A percentile compares a stretch with the other conserved stretches of the same genome.
These are phyloP conservation scores for Rhinophrynus dorsalis DNA, from an alignment of 2,797 vertebrate genomes.

Conservation along the genomic window DNA sequence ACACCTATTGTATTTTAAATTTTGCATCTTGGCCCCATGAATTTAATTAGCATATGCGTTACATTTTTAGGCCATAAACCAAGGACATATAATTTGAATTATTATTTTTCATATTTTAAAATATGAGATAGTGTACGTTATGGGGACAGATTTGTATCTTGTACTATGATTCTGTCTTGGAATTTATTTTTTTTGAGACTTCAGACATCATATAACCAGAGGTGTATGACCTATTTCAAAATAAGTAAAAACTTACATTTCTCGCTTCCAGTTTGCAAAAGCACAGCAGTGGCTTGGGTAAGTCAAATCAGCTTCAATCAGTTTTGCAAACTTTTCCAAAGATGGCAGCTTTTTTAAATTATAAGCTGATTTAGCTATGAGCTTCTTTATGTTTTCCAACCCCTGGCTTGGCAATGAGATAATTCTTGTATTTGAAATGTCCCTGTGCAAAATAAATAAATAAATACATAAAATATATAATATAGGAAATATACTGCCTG, in stretches of 20 bases:
- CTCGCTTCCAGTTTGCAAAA: constrained; percentile 82
- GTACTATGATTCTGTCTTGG: not conserved
- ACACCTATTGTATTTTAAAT: constrained; percentile 43
- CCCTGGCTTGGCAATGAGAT: constrained; percentile 79
- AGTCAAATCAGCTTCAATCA: constrained; percentile 85
- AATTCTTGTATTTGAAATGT: constrained; percentile 87
- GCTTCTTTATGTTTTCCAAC: constrained; percentile 78
- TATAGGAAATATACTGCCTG: too few relatives aligned
- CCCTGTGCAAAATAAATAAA: constrained; percentile 72
- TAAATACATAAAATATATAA: too few relatives aligned
- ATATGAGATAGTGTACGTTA: not conserved
- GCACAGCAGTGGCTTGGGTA: constrained; percentile 96
- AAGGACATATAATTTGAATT: not conserved
- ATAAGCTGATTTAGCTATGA: constrained; percentile 78
- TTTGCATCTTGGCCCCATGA: constrained; percentile 13
- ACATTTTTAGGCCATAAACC: constrained; percentile 21
- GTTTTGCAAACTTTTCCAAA: constrained; percentile 75
- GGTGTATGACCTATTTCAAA: not conserved
- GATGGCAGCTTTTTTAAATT: constrained; percentile 89
- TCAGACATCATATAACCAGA: too few relatives aligned
- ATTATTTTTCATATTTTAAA: not conserved
- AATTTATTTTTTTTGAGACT: too few relatives aligned
- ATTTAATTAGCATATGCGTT: constrained; percentile 7
- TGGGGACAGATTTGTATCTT: not conserved
- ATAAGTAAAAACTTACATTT: constrained; percentile 65